These are phyloP conservation scores for Sarcophaga variegata DNA, from an alignment of 2,888 invertebrate genomes.

Conservation along the genomic window DNA sequence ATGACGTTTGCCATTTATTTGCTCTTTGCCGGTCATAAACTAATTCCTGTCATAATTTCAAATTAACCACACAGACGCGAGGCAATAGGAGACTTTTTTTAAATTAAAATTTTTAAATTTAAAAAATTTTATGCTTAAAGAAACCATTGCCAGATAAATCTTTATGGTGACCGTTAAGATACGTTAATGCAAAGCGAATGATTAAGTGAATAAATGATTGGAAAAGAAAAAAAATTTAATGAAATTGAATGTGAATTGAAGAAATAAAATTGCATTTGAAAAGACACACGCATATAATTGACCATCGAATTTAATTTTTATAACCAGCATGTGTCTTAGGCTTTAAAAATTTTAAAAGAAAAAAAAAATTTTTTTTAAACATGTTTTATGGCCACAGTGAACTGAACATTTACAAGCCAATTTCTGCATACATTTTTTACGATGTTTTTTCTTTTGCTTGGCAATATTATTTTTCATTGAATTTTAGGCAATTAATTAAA, in stretches of 20 bases:
- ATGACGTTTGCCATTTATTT: no score
- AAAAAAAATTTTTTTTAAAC: background rate
- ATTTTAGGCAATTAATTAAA: slow-evolving; percentile 63
- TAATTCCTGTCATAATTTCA: slow-evolving; percentile 40
- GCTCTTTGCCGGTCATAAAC: no score
- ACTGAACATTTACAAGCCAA: slow-evolving; percentile 4
- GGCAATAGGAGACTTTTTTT: background rate
- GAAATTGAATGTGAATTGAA: slow-evolving; percentile 1
- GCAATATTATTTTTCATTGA: slow-evolving; percentile 18
- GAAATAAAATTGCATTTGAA: background rate
- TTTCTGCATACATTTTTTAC: no score
- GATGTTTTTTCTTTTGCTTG: background rate
- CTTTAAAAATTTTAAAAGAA: no score
- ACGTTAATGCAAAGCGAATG: slow-evolving; percentile 36
- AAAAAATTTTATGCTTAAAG: background rate
- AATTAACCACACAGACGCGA: slow-evolving; percentile 52
- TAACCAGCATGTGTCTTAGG: slow-evolving; percentile 38
- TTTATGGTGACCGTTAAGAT: slow-evolving; percentile 64
- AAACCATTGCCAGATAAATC: slow-evolving; percentile 56
- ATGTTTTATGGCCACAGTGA: slow-evolving; percentile 24
- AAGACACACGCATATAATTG: slow-evolving; percentile 20
- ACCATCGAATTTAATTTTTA: slow-evolving; percentile 7
- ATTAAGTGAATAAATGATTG: background rate
- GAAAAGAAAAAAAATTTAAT: slow-evolving; percentile 20
- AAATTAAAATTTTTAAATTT: no score